Conservation (phyloP, 1,140 invertebrate genomes). For the Spodoptera litura region DNA sequence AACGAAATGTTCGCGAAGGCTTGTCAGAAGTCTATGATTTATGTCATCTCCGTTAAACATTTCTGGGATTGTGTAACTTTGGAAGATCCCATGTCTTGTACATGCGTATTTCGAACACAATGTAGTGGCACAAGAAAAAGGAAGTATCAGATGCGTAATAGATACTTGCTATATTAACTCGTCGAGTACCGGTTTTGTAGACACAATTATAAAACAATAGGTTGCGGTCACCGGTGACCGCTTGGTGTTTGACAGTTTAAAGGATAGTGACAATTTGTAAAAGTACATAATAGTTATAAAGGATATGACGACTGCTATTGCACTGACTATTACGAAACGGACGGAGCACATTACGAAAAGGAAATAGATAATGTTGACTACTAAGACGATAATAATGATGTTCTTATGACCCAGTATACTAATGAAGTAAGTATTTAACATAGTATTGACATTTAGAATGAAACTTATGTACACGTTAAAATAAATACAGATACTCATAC, state of each 20-base stretch:
- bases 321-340: neutral
- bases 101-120: neutral
- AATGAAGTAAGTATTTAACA: constrained; percentile 18
- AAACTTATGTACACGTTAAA: too few relatives aligned
- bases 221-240: too few relatives aligned
- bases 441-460: neutral
- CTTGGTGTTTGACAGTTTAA: too few relatives aligned
- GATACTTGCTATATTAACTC: neutral
- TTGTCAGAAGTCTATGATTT: constrained; percentile 35
- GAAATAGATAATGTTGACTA: constrained; percentile 29
- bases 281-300: neutral
- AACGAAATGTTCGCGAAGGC: constrained; percentile 53
- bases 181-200: too few relatives aligned
- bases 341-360: neutral
- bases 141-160: too few relatives aligned
- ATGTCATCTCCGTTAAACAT: constrained; percentile 14
- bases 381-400: constrained; percentile 15
- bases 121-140: too few relatives aligned
- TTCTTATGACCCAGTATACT: constrained; percentile 6
- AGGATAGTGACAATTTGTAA: neutral
- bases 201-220: too few relatives aligned
- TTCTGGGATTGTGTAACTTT: constrained; percentile 10
- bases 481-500: too few relatives aligned
- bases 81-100: neutral
- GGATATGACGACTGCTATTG: neutral